These are phyloP conservation scores for Merops nubicus DNA, from an alignment of 2,113 vertebrate species.

Conservation along the genomic window DNA sequence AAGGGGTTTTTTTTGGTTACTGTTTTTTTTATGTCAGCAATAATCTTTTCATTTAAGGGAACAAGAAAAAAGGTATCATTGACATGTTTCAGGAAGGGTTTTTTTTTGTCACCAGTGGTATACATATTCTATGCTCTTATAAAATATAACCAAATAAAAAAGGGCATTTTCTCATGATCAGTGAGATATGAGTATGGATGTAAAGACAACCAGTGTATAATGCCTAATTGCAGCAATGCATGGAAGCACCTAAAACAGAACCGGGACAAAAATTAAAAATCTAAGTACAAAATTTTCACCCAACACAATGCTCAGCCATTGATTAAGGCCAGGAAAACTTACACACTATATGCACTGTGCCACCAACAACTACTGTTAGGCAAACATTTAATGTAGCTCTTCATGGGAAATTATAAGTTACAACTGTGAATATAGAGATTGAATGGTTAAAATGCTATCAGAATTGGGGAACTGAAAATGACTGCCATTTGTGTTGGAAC, in stretches of 20 bases:
- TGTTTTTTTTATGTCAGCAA: background rate
- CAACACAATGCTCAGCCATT: no score
- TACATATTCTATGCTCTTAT: no score
- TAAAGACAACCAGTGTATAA: no score
- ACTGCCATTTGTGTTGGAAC: background rate
- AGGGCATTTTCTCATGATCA: no score
- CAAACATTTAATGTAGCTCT: background rate
- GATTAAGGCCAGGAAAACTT: no score
- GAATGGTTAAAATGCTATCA: fast-evolving
- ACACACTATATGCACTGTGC: no score
- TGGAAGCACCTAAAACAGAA: no score
- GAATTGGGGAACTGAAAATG: background rate
- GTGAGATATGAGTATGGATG: no score
- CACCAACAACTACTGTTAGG: background rate
- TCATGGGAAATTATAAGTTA: background rate
- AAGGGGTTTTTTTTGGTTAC: fast-evolving
- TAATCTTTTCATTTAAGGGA: background rate
- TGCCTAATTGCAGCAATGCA: no score
- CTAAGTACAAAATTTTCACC: no score
- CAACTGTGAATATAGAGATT: background rate
- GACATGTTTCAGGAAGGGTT: fast-evolving
- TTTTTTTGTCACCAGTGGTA: background rate
- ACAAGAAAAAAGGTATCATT: background rate
- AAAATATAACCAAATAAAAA: no score
- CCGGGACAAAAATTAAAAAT: no score